phyloP scores from a whole-genome alignment of 2,888 invertebrate species.

The Cinara cedri region DNA sequence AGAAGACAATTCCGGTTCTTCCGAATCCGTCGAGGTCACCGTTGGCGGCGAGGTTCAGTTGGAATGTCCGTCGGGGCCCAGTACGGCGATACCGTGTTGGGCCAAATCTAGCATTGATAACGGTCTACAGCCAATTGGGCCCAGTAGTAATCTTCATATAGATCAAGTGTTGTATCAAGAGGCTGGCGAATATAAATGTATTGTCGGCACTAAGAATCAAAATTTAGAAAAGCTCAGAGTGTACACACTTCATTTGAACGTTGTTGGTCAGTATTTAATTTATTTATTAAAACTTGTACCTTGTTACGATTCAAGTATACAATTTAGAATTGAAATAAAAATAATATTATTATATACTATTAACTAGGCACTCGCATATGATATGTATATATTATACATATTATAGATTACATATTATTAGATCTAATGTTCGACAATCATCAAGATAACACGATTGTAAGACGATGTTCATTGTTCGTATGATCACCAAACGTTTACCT shows the following conservation, averaged over 20 bases:
- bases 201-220: conserved; percentile 66
- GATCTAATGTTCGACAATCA: too few relatives aligned
- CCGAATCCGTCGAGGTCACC: conserved; percentile 76
- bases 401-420: too few relatives aligned
- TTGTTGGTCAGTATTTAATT: conserved; percentile 64
- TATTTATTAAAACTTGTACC: too few relatives aligned
- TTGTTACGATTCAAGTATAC: too few relatives aligned
- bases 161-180: conserved; percentile 78
- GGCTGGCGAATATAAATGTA: conserved; percentile 78
- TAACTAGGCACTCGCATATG: too few relatives aligned
- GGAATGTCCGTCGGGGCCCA: conserved; percentile 78
- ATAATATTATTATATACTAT: too few relatives aligned
- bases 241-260: conserved; percentile 64
- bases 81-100: conserved; percentile 69
- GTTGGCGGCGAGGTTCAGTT: conserved; percentile 85
- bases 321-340: too few relatives aligned
- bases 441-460: too few relatives aligned
- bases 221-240: conserved; percentile 61
- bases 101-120: conserved; percentile 65
- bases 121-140: conserved; percentile 65
- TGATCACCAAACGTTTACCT: too few relatives aligned
- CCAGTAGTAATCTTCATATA: conserved; percentile 70
- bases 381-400: too few relatives aligned
- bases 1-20: conserved; percentile 83
- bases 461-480: too few relatives aligned